These are phyloP conservation scores for Notolepis coatsorum DNA, from an alignment of 2,797 vertebrate species.

Conservation along the genomic window DNA sequence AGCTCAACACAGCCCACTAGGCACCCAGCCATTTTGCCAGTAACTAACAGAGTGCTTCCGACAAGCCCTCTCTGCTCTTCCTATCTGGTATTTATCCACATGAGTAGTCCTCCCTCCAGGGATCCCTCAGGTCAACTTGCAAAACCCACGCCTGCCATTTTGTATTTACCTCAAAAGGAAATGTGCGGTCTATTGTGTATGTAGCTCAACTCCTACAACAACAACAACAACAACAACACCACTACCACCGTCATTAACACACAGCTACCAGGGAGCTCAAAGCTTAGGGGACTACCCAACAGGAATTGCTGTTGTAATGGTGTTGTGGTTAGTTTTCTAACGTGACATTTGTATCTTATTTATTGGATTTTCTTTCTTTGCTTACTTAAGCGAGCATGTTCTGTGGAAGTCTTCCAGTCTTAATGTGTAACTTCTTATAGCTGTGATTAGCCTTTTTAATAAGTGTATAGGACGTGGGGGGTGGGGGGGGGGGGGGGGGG, in stretches of 20 bases:
- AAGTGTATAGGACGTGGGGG: constrained; percentile 30
- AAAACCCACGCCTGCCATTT: constrained; percentile 70
- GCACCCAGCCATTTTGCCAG: constrained; percentile 39
- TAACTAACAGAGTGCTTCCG: constrained; percentile 43
- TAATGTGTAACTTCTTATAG: constrained; percentile 61
- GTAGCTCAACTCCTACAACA: constrained; percentile 31
- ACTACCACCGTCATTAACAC: constrained; percentile 21
- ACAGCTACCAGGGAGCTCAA: constrained; percentile 50
- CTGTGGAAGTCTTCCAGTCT: constrained; percentile 81
- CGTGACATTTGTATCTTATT: constrained; percentile 68
- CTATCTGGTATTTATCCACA: constrained; percentile 42
- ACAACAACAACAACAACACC: constrained; percentile 29
- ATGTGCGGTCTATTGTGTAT: constrained; percentile 56
- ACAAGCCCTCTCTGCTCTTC: constrained; percentile 66
- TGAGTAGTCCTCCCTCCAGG: constrained; percentile 52
- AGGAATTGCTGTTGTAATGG: constrained; percentile 63
- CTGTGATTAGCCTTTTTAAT: constrained; percentile 63
- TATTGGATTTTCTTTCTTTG: constrained; percentile 68
- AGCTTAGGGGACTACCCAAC: constrained; percentile 50
- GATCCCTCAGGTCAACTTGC: constrained; percentile 77
- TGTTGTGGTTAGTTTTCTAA: constrained; percentile 58
- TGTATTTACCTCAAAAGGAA: constrained; percentile 70
- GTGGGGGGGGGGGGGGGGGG: constrained; percentile 25
- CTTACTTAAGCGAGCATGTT: constrained; percentile 77
- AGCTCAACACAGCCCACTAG: constrained; percentile 1